Percentiles rank a stretch among this genome's conserved stretches.
Evolutionary conservation across 2,888 invertebrate genomes (phyloP).

Genomic region (Eupithecia exiguata): DNA sequence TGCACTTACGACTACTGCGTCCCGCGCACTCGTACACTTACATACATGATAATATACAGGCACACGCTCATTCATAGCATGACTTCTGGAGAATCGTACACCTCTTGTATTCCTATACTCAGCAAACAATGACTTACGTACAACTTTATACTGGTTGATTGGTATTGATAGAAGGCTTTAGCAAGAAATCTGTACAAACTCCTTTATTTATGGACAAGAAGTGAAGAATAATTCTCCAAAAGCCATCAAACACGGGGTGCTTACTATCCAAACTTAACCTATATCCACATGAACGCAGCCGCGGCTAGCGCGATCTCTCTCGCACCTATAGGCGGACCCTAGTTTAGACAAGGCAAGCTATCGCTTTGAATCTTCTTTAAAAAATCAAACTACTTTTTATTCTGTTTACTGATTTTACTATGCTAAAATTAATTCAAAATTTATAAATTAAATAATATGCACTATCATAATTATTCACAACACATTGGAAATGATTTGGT

Average conservation of each 20-base stretch:
- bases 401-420: not conserved
- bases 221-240: constrained; percentile 17
- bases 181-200: not conserved
- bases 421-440: not conserved
- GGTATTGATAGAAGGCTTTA: not conserved
- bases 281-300: constrained; percentile 62
- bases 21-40: constrained; percentile 60
- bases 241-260: constrained; percentile 66
- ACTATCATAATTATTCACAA: not conserved
- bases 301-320: constrained; percentile 48
- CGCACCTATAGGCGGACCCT: constrained; percentile 57
- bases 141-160: not conserved
- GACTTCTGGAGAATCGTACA: constrained; percentile 22
- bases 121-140: not conserved
- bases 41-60: constrained; percentile 58
- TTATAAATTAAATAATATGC: not conserved
- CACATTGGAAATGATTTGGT: not conserved
- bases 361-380: not conserved
- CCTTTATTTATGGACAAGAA: not conserved
- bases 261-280: constrained; percentile 73
- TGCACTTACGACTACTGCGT: constrained; percentile 60
- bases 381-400: not conserved
- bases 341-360: constrained; percentile 46
- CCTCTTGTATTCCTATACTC: constrained; percentile 4
- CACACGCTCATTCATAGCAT: constrained; percentile 44